These are phyloP conservation scores for Diachasma alloeum DNA, from an alignment of 1,140 invertebrate species.

Conservation along the genomic window DNA sequence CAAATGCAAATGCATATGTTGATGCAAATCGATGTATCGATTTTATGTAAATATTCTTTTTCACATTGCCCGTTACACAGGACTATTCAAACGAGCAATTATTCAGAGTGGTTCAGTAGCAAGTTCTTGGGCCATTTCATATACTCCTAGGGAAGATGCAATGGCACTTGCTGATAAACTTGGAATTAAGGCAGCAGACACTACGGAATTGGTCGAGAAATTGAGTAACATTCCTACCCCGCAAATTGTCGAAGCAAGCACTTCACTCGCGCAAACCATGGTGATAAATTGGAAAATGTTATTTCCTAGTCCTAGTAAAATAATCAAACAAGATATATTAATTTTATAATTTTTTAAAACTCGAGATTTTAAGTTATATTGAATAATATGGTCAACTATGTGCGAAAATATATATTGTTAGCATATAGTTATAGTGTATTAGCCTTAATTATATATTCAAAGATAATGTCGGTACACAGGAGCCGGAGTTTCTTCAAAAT, in stretches of 20 bases:
- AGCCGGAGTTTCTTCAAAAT: no score
- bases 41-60: constrained; percentile 47
- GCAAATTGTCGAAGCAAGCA: constrained; percentile 67
- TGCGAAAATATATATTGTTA: no score
- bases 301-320: neutral
- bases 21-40: no score
- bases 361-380: no score
- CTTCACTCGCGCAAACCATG: constrained; percentile 40
- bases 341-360: no score
- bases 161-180: constrained; percentile 69
- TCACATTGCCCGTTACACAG: constrained; percentile 61
- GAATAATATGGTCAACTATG: no score
- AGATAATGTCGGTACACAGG: no score
- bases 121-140: constrained; percentile 76
- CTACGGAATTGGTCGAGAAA: constrained; percentile 69
- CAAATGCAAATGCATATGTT: constrained; percentile 35
- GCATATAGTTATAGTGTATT: no score
- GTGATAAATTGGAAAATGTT: constrained; percentile 38
- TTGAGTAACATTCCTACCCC: constrained; percentile 67
- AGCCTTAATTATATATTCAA: no score
- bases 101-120: constrained; percentile 79
- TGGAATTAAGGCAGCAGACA: constrained; percentile 66
- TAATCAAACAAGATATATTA: neutral
- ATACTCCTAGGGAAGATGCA: constrained; percentile 68
- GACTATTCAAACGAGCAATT: constrained; percentile 76